Percentiles rank a stretch among this genome's conserved stretches.
Evolutionary conservation across 2,888 invertebrate genomes (phyloP).

Genomic region (Spisula solida): DNA sequence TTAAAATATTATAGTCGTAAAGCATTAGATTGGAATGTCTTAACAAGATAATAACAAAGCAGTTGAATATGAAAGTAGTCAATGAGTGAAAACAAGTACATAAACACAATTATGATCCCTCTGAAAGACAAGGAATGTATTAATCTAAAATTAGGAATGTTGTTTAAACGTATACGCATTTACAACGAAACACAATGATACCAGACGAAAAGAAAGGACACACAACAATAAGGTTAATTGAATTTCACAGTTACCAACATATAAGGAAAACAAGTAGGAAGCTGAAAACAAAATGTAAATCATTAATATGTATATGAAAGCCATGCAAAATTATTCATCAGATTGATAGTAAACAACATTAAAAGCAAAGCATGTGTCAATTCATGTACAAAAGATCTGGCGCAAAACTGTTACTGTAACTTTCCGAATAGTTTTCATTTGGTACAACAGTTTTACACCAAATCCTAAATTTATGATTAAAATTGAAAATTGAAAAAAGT

Average conservation of each 20-base stretch:
- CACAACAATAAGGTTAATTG: slow-evolving; percentile 27
- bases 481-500: background rate
- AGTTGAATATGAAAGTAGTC: background rate
- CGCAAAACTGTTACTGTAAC: background rate
- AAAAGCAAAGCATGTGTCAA: slow-evolving; percentile 13
- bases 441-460: background rate
- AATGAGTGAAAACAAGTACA: background rate
- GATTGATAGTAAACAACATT: background rate
- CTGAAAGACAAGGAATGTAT: slow-evolving; percentile 1
- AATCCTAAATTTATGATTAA: background rate
- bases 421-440: too few species aligned
- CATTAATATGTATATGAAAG: background rate
- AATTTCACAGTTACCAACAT: slow-evolving; percentile 22
- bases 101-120: background rate
- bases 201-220: slow-evolving; percentile 23
- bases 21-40: background rate
- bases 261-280: background rate
- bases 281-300: background rate
- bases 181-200: background rate
- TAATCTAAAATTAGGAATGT: too few species aligned
- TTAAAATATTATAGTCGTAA: background rate
- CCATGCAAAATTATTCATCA: slow-evolving; percentile 11
- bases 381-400: background rate
- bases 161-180: background rate
- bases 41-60: background rate